These are phyloP conservation scores for Rhamphomyia laevipes DNA, from an alignment of 2,888 invertebrate species.

Conservation along the genomic window DNA sequence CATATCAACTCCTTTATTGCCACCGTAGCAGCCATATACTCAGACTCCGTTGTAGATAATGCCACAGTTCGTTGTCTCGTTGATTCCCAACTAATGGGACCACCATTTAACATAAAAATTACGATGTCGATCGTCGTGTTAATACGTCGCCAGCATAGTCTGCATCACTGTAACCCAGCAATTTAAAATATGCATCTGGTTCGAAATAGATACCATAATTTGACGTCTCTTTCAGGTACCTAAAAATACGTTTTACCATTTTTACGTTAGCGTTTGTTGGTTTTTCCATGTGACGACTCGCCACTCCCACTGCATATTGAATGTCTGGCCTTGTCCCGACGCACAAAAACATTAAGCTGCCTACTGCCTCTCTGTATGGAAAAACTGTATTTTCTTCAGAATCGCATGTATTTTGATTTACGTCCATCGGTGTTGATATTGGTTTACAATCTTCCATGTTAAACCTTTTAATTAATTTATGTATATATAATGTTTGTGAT, in stretches of 20 bases:
- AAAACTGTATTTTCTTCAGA: slow-evolving; percentile 3
- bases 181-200: background rate
- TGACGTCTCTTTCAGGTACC: slow-evolving; percentile 8
- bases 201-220: slow-evolving; percentile 5
- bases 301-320: slow-evolving; percentile 13
- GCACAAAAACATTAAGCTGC: slow-evolving; percentile 16
- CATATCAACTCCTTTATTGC: slow-evolving; percentile 18
- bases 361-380: slow-evolving; percentile 17
- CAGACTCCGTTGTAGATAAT: slow-evolving; percentile 24
- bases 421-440: slow-evolving; percentile 14
- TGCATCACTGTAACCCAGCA: slow-evolving; percentile 7
- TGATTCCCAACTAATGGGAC: slow-evolving; percentile 8
- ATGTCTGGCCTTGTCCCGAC: slow-evolving; percentile 16
- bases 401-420: background rate
- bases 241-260: slow-evolving; percentile 9
- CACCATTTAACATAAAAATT: slow-evolving; percentile 4
- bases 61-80: slow-evolving; percentile 7
- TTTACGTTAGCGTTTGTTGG: slow-evolving; percentile 3
- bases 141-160: no score
- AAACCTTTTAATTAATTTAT: slow-evolving; percentile 13
- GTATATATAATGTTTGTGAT: slow-evolving; percentile 11
- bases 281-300: slow-evolving; percentile 7
- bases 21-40: slow-evolving; percentile 22
- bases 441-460: slow-evolving; percentile 12
- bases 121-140: slow-evolving; percentile 2